phyloP scores from a whole-genome alignment of 2,888 invertebrate species.

The Apamea crenata region DNA sequence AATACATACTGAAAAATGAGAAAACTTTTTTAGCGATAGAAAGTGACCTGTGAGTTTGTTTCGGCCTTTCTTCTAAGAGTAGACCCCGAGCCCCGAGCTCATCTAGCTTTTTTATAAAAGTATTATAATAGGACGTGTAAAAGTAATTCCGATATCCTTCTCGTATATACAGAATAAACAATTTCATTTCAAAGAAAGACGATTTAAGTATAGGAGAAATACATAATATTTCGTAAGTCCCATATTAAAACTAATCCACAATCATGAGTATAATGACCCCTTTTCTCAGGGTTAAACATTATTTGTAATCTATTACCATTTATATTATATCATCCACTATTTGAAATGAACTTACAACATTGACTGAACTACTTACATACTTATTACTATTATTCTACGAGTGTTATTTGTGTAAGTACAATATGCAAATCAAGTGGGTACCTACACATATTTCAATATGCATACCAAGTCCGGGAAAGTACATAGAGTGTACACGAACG shows the following conservation, averaged over 20 bases:
- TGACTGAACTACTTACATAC: too few relatives aligned
- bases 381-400: neutral
- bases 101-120: too few relatives aligned
- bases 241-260: neutral
- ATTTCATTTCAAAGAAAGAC: neutral
- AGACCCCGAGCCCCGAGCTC: too few relatives aligned
- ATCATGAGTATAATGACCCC: neutral
- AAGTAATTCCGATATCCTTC: too few relatives aligned
- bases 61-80: neutral
- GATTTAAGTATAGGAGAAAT: neutral
- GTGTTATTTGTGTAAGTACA: neutral
- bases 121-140: too few relatives aligned
- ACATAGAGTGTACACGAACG: neutral
- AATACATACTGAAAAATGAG: neutral
- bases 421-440: neutral
- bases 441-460: constrained; percentile 13
- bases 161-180: too few relatives aligned
- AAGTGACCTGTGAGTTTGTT: neutral
- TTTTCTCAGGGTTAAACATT: neutral
- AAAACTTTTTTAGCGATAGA: neutral
- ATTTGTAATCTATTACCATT: neutral
- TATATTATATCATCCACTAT: neutral
- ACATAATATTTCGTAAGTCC: neutral
- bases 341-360: neutral
- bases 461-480: neutral